These are phyloP conservation scores for Apomyelois bistriatella DNA, from an alignment of 2,888 invertebrate genomes.

Conservation along the genomic window DNA sequence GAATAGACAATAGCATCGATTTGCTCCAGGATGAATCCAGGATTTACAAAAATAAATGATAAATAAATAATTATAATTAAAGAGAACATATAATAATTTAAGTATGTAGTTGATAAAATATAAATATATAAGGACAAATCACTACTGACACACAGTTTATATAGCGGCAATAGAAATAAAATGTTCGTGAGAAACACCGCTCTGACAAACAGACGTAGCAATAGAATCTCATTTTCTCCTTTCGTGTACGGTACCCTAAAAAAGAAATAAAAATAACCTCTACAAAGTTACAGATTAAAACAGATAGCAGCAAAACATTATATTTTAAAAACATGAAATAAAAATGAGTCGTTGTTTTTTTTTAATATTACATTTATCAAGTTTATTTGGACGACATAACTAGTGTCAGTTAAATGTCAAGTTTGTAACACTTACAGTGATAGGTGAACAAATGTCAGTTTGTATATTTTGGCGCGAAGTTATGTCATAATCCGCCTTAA, in stretches of 20 bases:
- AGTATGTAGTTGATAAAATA: too few species aligned
- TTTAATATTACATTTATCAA: not conserved
- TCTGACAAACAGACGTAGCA: too few species aligned
- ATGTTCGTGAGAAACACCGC: too few species aligned
- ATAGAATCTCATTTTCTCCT: too few species aligned
- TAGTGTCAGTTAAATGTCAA: constrained; percentile 4
- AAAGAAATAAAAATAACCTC: not conserved
- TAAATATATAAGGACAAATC: too few species aligned
- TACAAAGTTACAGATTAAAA: not conserved
- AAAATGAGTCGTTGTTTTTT: not conserved
- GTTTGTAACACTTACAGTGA: not conserved
- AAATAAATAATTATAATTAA: too few species aligned
- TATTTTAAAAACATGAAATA: not conserved
- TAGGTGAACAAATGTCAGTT: not conserved
- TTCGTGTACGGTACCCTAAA: not conserved
- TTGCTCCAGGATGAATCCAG: too few species aligned
- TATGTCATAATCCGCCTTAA: not conserved
- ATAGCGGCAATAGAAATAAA: too few species aligned
- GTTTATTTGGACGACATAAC: not conserved
- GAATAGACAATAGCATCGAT: too few species aligned
- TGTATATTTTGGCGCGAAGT: not conserved
- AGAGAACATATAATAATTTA: too few species aligned
- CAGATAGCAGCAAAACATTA: not conserved
- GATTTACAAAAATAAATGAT: too few species aligned
- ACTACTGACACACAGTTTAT: too few species aligned